Evolutionary conservation across 2,797 vertebrate genomes (phyloP), one percentile per base, ranked within the genome.

Genomic region (Loriculus beryllinus): DNA sequence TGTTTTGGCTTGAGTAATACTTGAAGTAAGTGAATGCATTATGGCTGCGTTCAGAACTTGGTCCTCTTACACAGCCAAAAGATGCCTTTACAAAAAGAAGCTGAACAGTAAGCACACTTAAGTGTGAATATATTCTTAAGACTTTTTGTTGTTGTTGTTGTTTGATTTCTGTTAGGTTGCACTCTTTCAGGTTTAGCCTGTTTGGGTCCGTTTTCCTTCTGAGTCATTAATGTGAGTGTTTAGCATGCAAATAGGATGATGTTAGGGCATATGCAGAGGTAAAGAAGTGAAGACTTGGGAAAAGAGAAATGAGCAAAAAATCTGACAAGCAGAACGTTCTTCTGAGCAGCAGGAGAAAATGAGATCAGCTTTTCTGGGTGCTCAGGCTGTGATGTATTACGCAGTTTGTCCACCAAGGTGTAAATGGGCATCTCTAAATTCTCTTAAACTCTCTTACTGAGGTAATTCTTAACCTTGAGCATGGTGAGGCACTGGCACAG

Each of bases 161-260:
- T 62, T 86, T 82, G 11, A 60, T 85, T 94, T 80, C 40, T 89
- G 40, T 74, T 89, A 57, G n/a, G 39, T 76, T 87, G 22, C 0
- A 1, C 45, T 49, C 15, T 80, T 94, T 95, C 88, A 92, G 39
- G 86, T 93, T 93, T 90, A 92, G 92, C 82, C 78, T 95, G 83
- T 89, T 90, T 80, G 72, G 31, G 31, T 84, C 39, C 69, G 0
- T 86, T 90, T 86, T 92, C 43, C 31, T 82, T 94, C 52, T 57
- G 74, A 88, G 48, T 95, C 60, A 82, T 93, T 89, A 82, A 60
- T 28, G 19, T 59, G 59, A 75, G 65, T 90, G 51, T 57, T 92
- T 91, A 60, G 56, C 57, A 87, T 94, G 88, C 67, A 94, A 89
- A 78, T 57, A 70, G 33, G 63, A 76, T 95, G 70, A 93, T 84